Conservation (phyloP, 2,888 invertebrate genomes). For the Drosophila engyochracea region DNA sequence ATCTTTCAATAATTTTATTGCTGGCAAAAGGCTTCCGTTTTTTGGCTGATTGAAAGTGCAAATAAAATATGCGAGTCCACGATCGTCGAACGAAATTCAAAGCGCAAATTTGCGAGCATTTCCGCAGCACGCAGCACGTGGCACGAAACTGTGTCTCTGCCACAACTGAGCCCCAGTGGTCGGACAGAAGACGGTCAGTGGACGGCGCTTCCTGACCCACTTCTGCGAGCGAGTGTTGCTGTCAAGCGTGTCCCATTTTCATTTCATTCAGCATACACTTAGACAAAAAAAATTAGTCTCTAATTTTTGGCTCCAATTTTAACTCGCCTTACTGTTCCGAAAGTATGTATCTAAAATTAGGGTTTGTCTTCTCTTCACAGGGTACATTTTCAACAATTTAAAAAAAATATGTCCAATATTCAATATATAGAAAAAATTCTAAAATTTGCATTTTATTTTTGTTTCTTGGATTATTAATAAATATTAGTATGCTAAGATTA, state of each 20-base stretch:
- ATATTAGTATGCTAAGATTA: no score
- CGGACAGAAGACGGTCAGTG: neutral
- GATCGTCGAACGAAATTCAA: constrained; percentile 68
- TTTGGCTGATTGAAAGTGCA: constrained; percentile 69
- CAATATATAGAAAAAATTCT: no score
- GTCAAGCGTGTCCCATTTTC: constrained; percentile 59
- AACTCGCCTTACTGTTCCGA: neutral
- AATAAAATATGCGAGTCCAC: constrained; percentile 78
- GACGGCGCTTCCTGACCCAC: constrained; percentile 16
- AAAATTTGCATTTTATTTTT: neutral
- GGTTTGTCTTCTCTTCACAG: neutral
- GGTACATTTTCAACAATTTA: neutral
- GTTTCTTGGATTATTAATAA: neutral
- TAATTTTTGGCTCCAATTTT: neutral
- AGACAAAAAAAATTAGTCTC: neutral
- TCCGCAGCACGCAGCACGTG: constrained; percentile 65
- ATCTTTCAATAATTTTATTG: constrained; percentile 70
- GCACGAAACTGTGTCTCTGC: neutral
- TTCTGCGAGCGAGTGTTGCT: constrained; percentile 21
- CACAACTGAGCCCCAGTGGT: neutral
- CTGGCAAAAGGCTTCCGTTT: constrained; percentile 58
- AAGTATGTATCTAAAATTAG: neutral
- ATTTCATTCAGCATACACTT: constrained; percentile 52
- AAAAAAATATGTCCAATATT: neutral
- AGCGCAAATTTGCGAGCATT: constrained; percentile 73